phyloP scores from a whole-genome alignment of 2,888 invertebrate species.

The Hedychridium roseum region DNA sequence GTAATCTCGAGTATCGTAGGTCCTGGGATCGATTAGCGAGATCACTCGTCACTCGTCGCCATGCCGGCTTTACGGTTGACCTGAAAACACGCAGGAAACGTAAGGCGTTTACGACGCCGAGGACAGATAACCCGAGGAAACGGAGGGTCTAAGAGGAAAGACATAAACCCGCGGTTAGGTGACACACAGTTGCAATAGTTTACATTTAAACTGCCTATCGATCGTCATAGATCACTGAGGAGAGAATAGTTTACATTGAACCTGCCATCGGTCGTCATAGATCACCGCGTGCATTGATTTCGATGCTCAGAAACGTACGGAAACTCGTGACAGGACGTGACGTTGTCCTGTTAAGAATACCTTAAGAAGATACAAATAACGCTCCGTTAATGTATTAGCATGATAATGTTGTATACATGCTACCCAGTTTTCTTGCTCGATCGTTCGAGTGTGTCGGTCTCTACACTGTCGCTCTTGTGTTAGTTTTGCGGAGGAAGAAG shows the following conservation, averaged over 20 bases:
- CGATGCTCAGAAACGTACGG: constrained; percentile 3
- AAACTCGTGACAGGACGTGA: constrained; percentile 30
- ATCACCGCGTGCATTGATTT: not conserved
- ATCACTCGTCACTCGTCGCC: constrained; percentile 34
- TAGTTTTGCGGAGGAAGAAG: too few relatives aligned
- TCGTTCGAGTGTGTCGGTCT: too few relatives aligned
- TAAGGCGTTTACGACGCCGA: constrained; percentile 37
- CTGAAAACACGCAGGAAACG: constrained; percentile 33
- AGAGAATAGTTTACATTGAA: constrained; percentile 1
- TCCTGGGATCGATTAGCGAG: constrained; percentile 33
- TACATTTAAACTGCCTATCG: constrained; percentile 2
- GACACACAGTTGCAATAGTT: constrained; percentile 17
- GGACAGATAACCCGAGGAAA: constrained; percentile 29
- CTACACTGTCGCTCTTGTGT: too few relatives aligned
- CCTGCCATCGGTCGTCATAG: constrained; percentile 1
- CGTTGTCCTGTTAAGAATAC: constrained; percentile 31
- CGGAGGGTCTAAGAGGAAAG: too few relatives aligned
- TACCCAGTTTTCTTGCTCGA: too few relatives aligned
- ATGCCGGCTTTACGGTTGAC: constrained; percentile 26
- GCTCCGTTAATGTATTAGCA: constrained; percentile 5
- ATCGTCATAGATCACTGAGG: not conserved
- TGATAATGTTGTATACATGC: too few relatives aligned
- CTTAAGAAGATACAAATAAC: constrained; percentile 11
- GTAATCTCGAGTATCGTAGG: constrained; percentile 32
- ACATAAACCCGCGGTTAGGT: constrained; percentile 26